Evolutionary conservation across 2,888 invertebrate species (phyloP), one percentile per base, ranked within the genome.

Genomic region (Elegia similella): DNA sequence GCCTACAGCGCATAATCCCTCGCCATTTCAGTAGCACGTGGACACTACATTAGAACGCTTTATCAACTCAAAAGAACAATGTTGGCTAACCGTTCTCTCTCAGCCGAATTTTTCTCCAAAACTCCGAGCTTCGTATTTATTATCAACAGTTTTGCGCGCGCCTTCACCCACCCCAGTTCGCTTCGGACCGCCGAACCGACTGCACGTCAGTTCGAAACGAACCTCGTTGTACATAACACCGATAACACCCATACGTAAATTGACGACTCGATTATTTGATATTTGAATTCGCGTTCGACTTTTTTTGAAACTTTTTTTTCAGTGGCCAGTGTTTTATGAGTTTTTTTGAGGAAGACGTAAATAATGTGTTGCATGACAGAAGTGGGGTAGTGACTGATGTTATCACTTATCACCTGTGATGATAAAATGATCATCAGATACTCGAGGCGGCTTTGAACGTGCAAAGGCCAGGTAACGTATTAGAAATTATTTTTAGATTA

Each of bases 91-190:
- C 63, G 59, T 59, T 57, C 34, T 54, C 53, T 50, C 59, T 60
- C 62, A 64, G 63, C 70, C 66, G 61, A 74, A 72, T 80, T 75
- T 79, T 71, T 72, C 70, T 62, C 69, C 67, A 66, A 67, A 70
- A 55, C 57, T 60, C 59, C 64, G 69, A 69, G 74, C 67, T 78
- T 78, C 76, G 60, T 64, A 67, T 73, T 76, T 64, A 67, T 73
- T 76, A 80, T 84, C 83, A 86, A 86, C 86, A 82, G 82, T 85
- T 87, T 88, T 88, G 89, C 89, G 89, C 89, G 86, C 87, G 88
- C 88, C 82, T 73, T 74, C 62, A 62, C 62, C 72, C 73, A 75
- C 70, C 71, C 73, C 84, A 85, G 85, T 85, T 63, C 59, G 66
- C 57, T 62, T 61, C 59, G 54, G 59, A 61, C 68, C 58, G 61